Base-by-base conservation (phyloP, 2,888 invertebrate genomes). In the Rhingia rostrata region DNA sequence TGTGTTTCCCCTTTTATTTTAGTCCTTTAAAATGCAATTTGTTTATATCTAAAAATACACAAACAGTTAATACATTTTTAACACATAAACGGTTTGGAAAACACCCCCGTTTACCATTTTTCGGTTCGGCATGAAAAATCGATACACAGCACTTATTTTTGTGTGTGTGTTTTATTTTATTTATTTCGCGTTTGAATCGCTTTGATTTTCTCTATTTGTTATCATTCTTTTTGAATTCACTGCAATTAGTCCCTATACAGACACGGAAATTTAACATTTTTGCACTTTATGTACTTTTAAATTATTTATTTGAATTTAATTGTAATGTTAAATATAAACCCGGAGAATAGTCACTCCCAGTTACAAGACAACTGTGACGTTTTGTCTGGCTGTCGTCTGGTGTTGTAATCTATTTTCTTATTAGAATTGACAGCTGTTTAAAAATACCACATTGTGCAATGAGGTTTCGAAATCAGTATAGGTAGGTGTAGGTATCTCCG, bases 101-200 rank as follows among this genome's bases (percentile, higher is more conserved):
- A 14, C 22, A 33, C 14, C 61, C 7, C 7, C 45, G 33, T 60
- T 64, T 79, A 84, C 83, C 79, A 84, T 84, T 60, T 74, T 74
- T 64, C 43, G 39, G 54, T 72, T n/a, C 47, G 51, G 53, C 60
- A 79, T 51, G 77, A 77, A 75, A 82, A 82, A 82, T 82, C 81
- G 81, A 82, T 82, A 39, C 58, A 35, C 73, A 63, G 35, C 14
- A 56, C 22, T 41, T 70, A 56, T 66, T 61, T 60, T 45, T 53
- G 39, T 63, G 22, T 22, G 22, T n/a, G n/a, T n/a, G 22, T 1
- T 22, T 22, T 22, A 69, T 63, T 69, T 61, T 45, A 47, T 30
- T 22, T 49, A 4, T 5, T n/a, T 33, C 12, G 14, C 9, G 7
- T 39, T 22, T 22, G 22, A 4, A 7, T 12, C 7, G 3, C 14